These are phyloP conservation scores for Pluvianellus socialis DNA, from an alignment of 2,113 vertebrate genomes.

Conservation along the genomic window DNA sequence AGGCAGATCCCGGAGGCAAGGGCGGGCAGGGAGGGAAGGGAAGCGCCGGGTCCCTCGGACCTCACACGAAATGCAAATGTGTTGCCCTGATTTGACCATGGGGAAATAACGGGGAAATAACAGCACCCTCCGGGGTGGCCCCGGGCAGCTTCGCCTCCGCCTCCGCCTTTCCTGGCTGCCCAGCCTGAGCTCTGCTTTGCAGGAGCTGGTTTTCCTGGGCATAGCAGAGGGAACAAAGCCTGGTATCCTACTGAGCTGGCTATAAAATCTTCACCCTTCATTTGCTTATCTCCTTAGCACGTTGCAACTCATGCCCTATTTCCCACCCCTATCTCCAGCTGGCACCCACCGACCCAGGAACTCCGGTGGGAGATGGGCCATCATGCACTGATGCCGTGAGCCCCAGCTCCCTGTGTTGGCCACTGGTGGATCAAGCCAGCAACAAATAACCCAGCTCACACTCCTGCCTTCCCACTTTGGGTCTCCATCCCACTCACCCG, in stretches of 20 bases:
- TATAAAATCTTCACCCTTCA: background rate
- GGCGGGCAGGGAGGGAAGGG: background rate
- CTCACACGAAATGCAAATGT: background rate
- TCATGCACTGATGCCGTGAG: fast-evolving
- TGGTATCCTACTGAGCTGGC: background rate
- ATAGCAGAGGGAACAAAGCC: background rate
- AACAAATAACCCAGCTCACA: background rate
- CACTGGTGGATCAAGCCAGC: background rate
- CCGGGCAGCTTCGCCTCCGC: fast-evolving
- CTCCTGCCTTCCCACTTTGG: background rate
- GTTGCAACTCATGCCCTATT: background rate
- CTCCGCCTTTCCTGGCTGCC: background rate
- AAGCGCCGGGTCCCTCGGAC: background rate
- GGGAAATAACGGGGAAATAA: background rate
- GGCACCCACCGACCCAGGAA: background rate
- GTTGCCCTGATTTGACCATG: background rate
- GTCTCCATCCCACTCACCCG: background rate
- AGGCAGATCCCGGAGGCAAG: background rate
- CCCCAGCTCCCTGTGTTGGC: background rate
- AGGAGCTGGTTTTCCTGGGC: background rate
- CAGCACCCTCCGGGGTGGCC: background rate
- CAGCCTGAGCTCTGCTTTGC: background rate
- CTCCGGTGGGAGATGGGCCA: background rate
- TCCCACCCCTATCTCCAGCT: background rate
- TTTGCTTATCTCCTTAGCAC: background rate